Base-by-base conservation (phyloP, 2,797 vertebrate genomes). In the Carcharodon carcharias region DNA sequence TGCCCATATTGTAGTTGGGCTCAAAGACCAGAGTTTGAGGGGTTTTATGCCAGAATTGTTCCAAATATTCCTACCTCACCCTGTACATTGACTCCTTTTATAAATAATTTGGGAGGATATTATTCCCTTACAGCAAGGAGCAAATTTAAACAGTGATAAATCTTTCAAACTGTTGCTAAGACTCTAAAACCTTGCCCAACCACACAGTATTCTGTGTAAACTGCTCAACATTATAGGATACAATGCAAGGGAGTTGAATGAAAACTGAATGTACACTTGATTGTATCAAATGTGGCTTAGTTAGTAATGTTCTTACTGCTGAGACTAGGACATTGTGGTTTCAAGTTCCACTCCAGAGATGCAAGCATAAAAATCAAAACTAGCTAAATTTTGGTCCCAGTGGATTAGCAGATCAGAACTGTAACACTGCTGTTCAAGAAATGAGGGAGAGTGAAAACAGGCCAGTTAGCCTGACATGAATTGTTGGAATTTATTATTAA, bases 81-180 rank as follows among this genome's bases (percentile, higher is more conserved):
- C 87, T 88, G 87, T 85, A 45, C 80, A n/a, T 56, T 88, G 87
- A 88, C 50, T 7, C 50, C 50, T 88, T 54, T 50, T 54, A 28
- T 2, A 88, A 26, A 31, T 56, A 88, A 12, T 26, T 54, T 88
- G 50, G 87, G 87, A 31, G 3, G 12, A 85, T 12, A 45, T 85
- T 85, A 85, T n/a, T 2, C n/a, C 80, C 80, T 85, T 85, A n/a
- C 4, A 40, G 40, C 80, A 85, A 85, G 80, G 80, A 85, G 80
- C 80, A 18, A 9, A n/a, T 14, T 85, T 85, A 85, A 85, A 85
- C n/a, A 85, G 80, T 85, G 80, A 85, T 85, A 85, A 85, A 85
- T 85, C 14, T 85, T 85, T 85, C 40, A 85, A n/a, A 85, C 8
- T 5, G 18, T 85, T 40, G 45, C 45, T 85, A n/a, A 85, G n/a